Evolutionary conservation across 2,113 vertebrate species (phyloP).

Genomic region (Petromus typicus): DNA sequence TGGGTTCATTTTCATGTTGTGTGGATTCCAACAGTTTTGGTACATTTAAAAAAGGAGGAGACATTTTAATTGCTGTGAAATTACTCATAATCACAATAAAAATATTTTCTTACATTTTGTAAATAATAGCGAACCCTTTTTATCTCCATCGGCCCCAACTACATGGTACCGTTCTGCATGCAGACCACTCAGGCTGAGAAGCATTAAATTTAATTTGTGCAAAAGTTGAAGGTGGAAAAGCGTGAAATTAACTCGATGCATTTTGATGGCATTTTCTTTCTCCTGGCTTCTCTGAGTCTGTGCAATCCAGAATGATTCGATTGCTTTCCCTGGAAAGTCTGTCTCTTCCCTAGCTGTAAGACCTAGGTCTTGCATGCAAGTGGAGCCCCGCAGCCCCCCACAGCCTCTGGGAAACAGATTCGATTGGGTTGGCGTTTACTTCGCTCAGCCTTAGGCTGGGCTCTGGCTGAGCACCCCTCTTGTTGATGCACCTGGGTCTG

Average conservation of each 20-base stretch:
- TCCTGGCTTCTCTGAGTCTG: slow-evolving; percentile 67
- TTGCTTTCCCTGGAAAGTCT: slow-evolving; percentile 33
- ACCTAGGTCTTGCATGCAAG: not conserved
- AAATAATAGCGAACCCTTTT: slow-evolving; percentile 81
- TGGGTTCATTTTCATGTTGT: slow-evolving; percentile 24
- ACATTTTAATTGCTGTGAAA: slow-evolving; percentile 85
- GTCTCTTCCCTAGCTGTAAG: not conserved
- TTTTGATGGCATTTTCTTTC: slow-evolving; percentile 83
- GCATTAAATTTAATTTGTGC: slow-evolving; percentile 88
- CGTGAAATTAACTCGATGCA: slow-evolving; percentile 87
- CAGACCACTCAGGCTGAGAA: slow-evolving; percentile 84
- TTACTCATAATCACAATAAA: slow-evolving; percentile 82
- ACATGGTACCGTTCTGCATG: slow-evolving; percentile 75
- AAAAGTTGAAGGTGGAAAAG: slow-evolving; percentile 87
- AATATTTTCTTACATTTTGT: slow-evolving; percentile 86
- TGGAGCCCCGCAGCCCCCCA: not conserved
- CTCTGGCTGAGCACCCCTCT: slow-evolving; percentile 32
- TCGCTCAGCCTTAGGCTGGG: slow-evolving; percentile 38
- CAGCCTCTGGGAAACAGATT: not conserved
- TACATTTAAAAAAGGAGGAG: slow-evolving; percentile 33
- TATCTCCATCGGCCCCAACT: slow-evolving; percentile 63
- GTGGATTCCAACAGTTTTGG: not conserved
- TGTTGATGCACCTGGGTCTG: slow-evolving; percentile 70
- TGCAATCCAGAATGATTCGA: slow-evolving; percentile 43
- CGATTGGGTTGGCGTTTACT: slow-evolving; percentile 36